Base-by-base conservation (phyloP, 2,888 invertebrate species). In the Erebia palarica region DNA sequence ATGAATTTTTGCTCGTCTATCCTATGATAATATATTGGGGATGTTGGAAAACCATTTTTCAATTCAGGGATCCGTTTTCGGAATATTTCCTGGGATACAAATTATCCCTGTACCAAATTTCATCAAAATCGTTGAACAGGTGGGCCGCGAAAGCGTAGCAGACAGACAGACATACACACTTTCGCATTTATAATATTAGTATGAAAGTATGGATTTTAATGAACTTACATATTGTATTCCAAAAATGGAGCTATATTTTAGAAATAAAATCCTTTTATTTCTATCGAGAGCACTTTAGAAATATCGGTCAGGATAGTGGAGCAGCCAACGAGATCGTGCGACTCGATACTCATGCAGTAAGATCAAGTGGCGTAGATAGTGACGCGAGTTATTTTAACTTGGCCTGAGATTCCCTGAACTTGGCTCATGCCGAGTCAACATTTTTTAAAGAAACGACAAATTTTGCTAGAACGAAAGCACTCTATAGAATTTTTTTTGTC, bases 301-400 rank as follows among this genome's bases (percentile, higher is more conserved):
- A 57, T 66, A 66, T 44, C 21, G 57, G 57, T 21, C 18, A 58
- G 57, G 66, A 66, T 58, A 57, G 55, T 66, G 44, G 44, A 57
- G 57, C 16, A 44, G 55, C 66, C 14, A 42, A 14, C 16, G 47
- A 66, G 66, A 66, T 66, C 66, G 66, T 57, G 57, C 66, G 57
- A 66, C 57, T 21, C 21, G 66, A 58, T 66, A 44, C 44, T 44
- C 42, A 18, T 58, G 47, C 57, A 16, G 44, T 21, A 27, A 66
- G 66, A 66, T 58, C 57, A 18, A 65, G 66, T 55, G 66, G 55
- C n/a, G 14, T 44, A 65, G 66, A 66, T 66, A 47, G 44, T 10
- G 21, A 66, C 55, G 53, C 18, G 47, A 66, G 57, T 66, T 66
- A 66, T 66, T 66, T 66, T 44, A 65, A 21, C 55, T 65, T 55